Conservation (phyloP, 1,140 invertebrate species). For the Nilaparvata lugens region DNA sequence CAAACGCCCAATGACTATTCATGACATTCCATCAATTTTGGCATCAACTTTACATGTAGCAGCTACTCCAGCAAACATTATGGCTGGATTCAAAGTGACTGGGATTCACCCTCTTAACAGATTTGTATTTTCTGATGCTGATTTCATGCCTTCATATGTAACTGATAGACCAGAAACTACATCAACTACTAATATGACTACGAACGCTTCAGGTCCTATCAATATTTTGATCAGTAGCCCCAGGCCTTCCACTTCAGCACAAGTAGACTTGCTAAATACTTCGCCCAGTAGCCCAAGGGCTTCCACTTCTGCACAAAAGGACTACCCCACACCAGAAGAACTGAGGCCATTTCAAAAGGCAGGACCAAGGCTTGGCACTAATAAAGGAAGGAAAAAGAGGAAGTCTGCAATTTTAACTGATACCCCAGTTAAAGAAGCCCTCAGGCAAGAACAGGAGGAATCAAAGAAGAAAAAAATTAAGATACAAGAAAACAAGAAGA, state of each 20-base stretch:
- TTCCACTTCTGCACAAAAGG: not conserved
- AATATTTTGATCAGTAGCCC: not conserved
- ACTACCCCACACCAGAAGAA: conserved; percentile 4
- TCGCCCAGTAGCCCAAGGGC: not conserved
- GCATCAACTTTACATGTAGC: too few relatives aligned
- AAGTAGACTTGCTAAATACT: not conserved
- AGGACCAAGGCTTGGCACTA: not conserved
- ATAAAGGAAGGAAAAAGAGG: conserved; percentile 7
- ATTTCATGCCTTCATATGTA: too few relatives aligned
- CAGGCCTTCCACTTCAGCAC: not conserved
- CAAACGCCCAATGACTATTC: too few relatives aligned
- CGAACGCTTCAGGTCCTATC: conserved; percentile 1
- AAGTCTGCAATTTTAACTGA: conserved; percentile 11
- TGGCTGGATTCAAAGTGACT: too few relatives aligned
- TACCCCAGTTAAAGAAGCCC: conserved; percentile 7
- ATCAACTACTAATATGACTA: conserved; percentile 4
- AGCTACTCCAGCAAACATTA: too few relatives aligned
- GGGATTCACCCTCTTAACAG: too few relatives aligned
- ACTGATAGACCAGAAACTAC: too few relatives aligned
- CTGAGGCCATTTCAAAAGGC: conserved; percentile 17
- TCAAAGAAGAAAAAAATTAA: conserved; percentile 10
- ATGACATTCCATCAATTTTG: too few relatives aligned
- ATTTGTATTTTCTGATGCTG: too few relatives aligned
- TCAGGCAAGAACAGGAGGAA: conserved; percentile 12
- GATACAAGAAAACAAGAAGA: not conserved